Conservation (phyloP, 2,113 vertebrate species). For the Ursus arctos region DNA sequence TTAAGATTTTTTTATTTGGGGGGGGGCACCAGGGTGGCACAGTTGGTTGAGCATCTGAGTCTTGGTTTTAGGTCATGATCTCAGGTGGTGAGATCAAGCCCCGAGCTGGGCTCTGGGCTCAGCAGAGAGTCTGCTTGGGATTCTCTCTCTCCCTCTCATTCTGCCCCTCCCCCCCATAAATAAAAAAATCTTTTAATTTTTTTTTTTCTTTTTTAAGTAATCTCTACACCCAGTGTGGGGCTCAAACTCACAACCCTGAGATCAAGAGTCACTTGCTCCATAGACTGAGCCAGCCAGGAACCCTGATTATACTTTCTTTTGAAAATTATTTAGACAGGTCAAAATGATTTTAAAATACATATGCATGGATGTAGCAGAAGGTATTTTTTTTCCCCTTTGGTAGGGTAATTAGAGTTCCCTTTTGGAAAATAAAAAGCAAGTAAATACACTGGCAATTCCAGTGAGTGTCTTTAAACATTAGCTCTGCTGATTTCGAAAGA, state of each 20-base stretch:
- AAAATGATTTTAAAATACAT: background rate
- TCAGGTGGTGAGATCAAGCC: background rate
- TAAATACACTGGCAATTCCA: background rate
- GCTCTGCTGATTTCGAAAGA: conserved; percentile 46
- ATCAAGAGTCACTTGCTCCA: background rate
- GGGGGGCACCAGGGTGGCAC: background rate
- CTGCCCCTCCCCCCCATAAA: background rate
- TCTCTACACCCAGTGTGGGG: background rate
- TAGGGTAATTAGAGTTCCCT: background rate
- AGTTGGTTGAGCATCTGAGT: background rate
- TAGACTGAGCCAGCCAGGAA: background rate
- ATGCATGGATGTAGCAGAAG: background rate
- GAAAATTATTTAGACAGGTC: background rate
- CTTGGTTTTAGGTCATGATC: background rate
- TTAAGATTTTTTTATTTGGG: background rate
- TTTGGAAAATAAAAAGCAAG: background rate
- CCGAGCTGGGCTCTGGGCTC: accelerated
- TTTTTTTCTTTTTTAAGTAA: background rate
- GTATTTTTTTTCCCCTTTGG: background rate
- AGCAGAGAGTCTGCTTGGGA: background rate
- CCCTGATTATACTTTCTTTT: background rate
- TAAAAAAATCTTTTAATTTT: background rate
- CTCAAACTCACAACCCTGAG: background rate
- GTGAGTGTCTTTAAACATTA: conserved; percentile 20
- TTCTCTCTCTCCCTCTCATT: background rate